These are phyloP conservation scores for Tyto alba DNA, from an alignment of 2,113 vertebrate species.

Conservation along the genomic window DNA sequence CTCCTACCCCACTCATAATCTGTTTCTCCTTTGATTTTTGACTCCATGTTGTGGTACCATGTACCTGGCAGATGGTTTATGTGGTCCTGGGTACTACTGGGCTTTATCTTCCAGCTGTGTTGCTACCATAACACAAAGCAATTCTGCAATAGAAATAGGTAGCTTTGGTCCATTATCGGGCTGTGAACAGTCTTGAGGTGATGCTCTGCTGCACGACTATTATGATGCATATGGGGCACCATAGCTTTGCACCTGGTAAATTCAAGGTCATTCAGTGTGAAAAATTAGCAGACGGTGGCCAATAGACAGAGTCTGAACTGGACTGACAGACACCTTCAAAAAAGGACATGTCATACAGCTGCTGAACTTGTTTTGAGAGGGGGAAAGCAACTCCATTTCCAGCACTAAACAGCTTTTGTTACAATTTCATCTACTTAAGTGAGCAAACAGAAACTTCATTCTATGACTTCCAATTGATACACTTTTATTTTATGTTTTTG, in stretches of 20 bases:
- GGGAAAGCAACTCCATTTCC: not conserved
- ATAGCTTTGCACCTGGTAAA: not conserved
- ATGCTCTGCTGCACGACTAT: not conserved
- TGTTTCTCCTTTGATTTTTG: not conserved
- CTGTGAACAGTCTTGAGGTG: not conserved
- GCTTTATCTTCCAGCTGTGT: not conserved
- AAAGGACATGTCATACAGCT: not conserved
- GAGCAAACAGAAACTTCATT: not conserved
- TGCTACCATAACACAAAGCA: not conserved
- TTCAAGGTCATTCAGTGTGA: not conserved
- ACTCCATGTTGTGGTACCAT: not conserved
- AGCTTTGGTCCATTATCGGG: not conserved
- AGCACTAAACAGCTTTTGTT: not conserved
- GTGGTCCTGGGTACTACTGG: not conserved
- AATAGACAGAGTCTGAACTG: not conserved
- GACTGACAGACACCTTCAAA: not conserved
- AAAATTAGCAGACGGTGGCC: not conserved
- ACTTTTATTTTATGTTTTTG: not conserved
- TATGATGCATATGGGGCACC: not conserved
- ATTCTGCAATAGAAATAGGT: not conserved
- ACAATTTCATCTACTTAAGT: not conserved
- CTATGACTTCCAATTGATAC: not conserved
- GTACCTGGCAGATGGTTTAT: not conserved
- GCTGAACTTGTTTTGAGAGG: not conserved
- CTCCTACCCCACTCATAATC: not conserved